Percentiles rank a stretch among this genome's conserved stretches.
Conservation (phyloP, 2,113 vertebrate genomes). For the Synodontis membranacea region DNA sequence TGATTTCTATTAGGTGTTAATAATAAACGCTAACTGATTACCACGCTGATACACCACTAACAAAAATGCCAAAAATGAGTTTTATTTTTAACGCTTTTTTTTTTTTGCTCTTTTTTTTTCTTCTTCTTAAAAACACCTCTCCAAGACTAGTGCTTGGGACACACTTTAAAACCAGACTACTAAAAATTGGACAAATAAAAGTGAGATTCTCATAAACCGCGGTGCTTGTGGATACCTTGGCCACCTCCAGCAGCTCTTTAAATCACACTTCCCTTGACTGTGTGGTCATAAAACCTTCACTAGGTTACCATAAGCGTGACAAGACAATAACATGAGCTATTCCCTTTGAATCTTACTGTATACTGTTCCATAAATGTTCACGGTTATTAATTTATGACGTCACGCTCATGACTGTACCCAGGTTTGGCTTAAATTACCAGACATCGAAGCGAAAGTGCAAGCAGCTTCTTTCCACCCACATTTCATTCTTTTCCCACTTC, state of each 20-base stretch:
- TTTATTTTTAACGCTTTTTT: neutral
- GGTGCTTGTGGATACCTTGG: constrained; percentile 19
- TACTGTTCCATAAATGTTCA: neutral
- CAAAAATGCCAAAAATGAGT: no score
- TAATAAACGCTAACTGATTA: neutral
- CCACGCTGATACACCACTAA: neutral
- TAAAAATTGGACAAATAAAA: neutral
- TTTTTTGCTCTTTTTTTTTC: neutral
- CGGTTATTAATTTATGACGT: neutral
- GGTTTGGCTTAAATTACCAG: constrained; percentile 29
- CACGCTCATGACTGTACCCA: constrained; percentile 9
- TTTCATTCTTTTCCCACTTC: constrained; percentile 34
- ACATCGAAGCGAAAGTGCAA: constrained; percentile 39
- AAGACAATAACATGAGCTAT: neutral
- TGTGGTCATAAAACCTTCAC: constrained; percentile 44
- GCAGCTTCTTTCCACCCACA: constrained; percentile 45
- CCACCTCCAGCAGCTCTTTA: constrained; percentile 40
- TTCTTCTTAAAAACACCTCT: neutral
- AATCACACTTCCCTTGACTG: constrained; percentile 37
- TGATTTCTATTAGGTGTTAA: neutral
- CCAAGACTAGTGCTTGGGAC: neutral
- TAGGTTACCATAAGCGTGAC: constrained; percentile 9
- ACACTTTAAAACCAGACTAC: neutral
- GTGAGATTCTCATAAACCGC: neutral
- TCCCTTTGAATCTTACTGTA: neutral